A percentile compares a stretch with the other conserved stretches of the same genome.
phyloP scores from a whole-genome alignment of 2,113 vertebrate genomes.

The Sarotherodon lohbergeri region DNA sequence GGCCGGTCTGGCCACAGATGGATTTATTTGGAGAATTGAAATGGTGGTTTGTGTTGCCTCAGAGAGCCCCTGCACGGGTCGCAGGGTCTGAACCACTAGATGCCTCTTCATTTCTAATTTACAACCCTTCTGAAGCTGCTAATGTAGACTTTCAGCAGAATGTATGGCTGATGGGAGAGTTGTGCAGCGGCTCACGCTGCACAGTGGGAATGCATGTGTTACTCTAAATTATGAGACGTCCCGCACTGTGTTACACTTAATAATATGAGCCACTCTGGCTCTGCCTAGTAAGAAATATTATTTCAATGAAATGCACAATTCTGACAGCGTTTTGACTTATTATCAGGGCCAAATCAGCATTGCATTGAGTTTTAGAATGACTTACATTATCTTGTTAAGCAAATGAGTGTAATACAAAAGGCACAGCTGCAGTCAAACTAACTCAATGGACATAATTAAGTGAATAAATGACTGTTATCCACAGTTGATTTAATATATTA shows the following conservation, averaged over 20 bases:
- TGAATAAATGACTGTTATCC: conserved; percentile 47
- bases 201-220: background rate
- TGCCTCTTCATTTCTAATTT: conserved; percentile 55
- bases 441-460: conserved; percentile 49
- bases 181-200: background rate
- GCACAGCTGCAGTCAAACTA: conserved; percentile 33
- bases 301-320: background rate
- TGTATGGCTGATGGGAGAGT: conserved; percentile 34
- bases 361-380: conserved; percentile 1
- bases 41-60: conserved; percentile 26
- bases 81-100: conserved; percentile 15
- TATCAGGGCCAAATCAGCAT: background rate
- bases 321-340: background rate
- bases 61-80: conserved; percentile 1
- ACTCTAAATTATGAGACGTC: conserved; percentile 31
- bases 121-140: conserved; percentile 33
- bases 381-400: conserved; percentile 23
- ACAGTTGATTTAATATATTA: conserved; percentile 47
- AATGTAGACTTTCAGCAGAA: conserved; percentile 26
- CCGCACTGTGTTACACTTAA: background rate
- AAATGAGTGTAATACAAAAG: conserved; percentile 20
- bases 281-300: background rate
- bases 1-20: background rate
- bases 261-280: background rate
- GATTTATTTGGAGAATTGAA: conserved; percentile 50